phyloP scores from a whole-genome alignment of 2,113 vertebrate genomes.

The Eudyptes chrysolophus region DNA sequence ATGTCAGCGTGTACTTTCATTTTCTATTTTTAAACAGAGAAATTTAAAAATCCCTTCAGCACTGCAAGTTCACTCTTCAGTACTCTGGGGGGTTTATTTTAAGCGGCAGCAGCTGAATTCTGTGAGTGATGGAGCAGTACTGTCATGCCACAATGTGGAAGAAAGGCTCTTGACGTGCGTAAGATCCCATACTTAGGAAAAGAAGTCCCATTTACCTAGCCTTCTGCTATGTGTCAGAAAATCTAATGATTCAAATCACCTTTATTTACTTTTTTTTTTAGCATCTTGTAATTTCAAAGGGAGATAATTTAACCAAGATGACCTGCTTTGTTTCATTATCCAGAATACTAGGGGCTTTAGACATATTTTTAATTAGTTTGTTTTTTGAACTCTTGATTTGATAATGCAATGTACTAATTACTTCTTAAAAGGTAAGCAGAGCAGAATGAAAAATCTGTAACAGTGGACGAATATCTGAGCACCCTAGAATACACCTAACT shows the following conservation, averaged over 20 bases:
- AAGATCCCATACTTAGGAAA: neutral
- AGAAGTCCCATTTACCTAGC: neutral
- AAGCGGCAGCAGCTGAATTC: neutral
- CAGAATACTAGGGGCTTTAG: neutral
- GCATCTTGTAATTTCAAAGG: neutral
- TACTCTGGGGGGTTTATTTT: neutral
- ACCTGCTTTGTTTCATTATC: slow-evolving; percentile 15
- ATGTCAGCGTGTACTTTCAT: neutral
- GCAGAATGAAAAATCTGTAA: slow-evolving; percentile 9
- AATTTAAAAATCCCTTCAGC: neutral
- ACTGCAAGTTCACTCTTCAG: neutral
- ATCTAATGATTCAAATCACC: neutral
- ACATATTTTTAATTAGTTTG: slow-evolving; percentile 6
- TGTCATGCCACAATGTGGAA: neutral
- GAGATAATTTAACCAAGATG: neutral
- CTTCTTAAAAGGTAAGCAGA: neutral
- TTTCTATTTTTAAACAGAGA: neutral
- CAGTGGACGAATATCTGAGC: neutral
- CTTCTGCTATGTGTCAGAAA: neutral
- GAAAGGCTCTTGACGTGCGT: neutral
- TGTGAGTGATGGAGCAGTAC: neutral
- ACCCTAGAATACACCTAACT: neutral
- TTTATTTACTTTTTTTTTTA: neutral
- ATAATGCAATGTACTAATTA: slow-evolving; percentile 5
- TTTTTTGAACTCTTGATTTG: slow-evolving; percentile 10